Evolutionary conservation across 2,797 vertebrate species (phyloP), one percentile per base, ranked within the genome.

Genomic region (Okamejei kenojei): DNA sequence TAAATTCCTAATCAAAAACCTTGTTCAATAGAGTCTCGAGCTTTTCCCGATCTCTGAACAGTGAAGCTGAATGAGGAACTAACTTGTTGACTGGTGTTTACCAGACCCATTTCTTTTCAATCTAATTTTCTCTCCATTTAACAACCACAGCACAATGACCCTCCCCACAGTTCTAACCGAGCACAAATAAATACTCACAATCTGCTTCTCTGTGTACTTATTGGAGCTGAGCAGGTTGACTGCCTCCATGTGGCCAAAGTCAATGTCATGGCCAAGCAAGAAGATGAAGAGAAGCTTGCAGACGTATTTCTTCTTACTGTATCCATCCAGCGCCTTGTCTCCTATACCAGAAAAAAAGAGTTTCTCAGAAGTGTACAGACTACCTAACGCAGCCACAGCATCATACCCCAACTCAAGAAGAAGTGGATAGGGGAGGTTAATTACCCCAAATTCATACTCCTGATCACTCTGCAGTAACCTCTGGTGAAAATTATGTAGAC

Each of bases 281-380:
- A 98, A 98, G 95, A 98, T 98, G 95, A 98, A 98, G n/a, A 98
- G 97, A 94, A 98, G 96, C 94, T 98, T 98, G 95, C 98, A 98
- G 21, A 98, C 97, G 8, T 98, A 98, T 93, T 98, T 98, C 94
- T 98, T 98, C 94, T 98, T 98, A 94, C 98, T 98, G 95, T 98
- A 97, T 88, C 97, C 97, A 35, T 97, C 97, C 93, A 97, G 94
- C 26, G 97, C 97, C 94, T 97, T 97, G 95, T 97, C 96, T 90
- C 98, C 98, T 95, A 61, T 32, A 68, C 11, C 21, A 78, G n/a
- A 71, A 79, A 93, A 38, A 74, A 17, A 35, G 23, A 7, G n/a
- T 32, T 7, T 68, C 93, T 38, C 23, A 78, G 10, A 32, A 13
- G 15, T n/a, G 17, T n/a, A 65, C 54, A 19, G 5, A 32, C n/a